Percentiles rank a stretch among this genome's conserved stretches.
Evolutionary conservation across 2,797 vertebrate species (phyloP).

Genomic region (Lepilemur ruficaudatus): DNA sequence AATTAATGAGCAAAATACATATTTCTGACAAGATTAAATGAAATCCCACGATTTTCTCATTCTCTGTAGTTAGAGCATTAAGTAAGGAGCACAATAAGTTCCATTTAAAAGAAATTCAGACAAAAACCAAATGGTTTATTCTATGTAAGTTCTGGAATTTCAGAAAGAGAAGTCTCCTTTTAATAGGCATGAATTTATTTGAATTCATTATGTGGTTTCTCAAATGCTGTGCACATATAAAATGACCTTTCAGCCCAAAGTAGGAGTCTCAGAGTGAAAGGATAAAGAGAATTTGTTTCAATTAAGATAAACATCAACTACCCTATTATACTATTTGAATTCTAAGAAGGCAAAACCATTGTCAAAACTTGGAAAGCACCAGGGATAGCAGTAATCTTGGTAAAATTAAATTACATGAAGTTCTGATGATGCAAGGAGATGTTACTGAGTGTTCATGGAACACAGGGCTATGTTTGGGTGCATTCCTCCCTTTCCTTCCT

Average conservation of each 20-base stretch:
- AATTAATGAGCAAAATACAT: neutral
- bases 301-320: conserved; percentile 58
- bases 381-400: neutral
- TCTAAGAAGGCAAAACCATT: conserved; percentile 46
- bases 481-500: neutral
- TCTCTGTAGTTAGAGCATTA: neutral
- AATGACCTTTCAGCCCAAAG: conserved; percentile 56
- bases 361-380: neutral
- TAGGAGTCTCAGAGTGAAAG: conserved; percentile 36
- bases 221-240: conserved; percentile 36
- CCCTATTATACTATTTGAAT: conserved; percentile 40
- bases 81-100: neutral
- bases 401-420: neutral
- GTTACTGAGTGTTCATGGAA: neutral
- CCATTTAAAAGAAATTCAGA: conserved; percentile 39
- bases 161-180: conserved; percentile 49
- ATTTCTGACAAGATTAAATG: neutral
- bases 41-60: neutral
- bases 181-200: conserved; percentile 59
- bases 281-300: conserved; percentile 55
- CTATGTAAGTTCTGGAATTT: conserved; percentile 13
- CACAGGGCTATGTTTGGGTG: neutral
- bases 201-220: conserved; percentile 60
- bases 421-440: conserved; percentile 1
- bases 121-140: conserved; percentile 39